Evolutionary conservation across 2,797 vertebrate species (phyloP).

Genomic region (Gallinago nigripennis): DNA sequence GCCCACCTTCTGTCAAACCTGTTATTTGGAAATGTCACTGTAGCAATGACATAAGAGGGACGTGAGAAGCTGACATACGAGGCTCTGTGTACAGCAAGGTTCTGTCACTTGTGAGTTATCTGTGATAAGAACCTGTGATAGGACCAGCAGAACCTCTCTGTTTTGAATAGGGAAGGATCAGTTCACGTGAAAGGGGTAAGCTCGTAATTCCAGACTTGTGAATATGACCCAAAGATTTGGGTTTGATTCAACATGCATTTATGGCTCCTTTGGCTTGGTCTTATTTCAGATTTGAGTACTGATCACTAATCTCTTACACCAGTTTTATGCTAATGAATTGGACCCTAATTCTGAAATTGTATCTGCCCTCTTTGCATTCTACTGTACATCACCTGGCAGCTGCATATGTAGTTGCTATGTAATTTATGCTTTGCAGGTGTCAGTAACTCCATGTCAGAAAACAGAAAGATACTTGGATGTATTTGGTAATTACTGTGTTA

Average conservation of each 20-base stretch:
- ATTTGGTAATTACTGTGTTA: conserved; percentile 79
- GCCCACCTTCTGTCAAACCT: neutral
- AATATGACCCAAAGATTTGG: neutral
- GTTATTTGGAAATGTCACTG: neutral
- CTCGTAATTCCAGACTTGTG: neutral
- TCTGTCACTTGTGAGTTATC: neutral
- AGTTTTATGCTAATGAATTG: neutral
- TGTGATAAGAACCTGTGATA: neutral
- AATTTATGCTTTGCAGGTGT: conserved; percentile 73
- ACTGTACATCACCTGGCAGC: conserved; percentile 42
- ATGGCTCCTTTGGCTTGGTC: neutral
- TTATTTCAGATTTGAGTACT: neutral
- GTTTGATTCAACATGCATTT: neutral
- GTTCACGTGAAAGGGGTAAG: neutral
- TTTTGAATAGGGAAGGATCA: neutral
- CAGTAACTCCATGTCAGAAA: conserved; percentile 61
- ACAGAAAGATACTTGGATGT: conserved; percentile 65
- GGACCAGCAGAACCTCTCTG: neutral
- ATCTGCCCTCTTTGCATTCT: conserved; percentile 26
- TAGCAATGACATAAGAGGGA: neutral
- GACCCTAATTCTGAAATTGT: neutral
- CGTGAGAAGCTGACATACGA: neutral
- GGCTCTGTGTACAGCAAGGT: neutral
- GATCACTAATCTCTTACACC: neutral
- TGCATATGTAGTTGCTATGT: conserved; percentile 18